Evolutionary conservation across 2,797 vertebrate species (phyloP), one percentile per base, ranked within the genome.

Genomic region (Notoglanidium macrostoma): DNA sequence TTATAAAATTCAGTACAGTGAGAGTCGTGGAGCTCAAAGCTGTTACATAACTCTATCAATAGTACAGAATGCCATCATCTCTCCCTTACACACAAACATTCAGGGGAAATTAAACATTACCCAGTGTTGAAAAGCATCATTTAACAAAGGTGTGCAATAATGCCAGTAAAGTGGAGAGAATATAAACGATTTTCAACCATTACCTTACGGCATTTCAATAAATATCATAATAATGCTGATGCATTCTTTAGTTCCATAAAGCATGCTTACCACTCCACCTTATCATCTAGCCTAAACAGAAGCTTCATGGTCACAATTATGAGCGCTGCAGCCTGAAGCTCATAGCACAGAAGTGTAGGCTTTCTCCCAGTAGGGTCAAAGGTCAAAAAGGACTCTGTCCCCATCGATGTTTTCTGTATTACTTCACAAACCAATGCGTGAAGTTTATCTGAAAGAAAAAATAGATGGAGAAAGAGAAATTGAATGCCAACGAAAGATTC

Each of bases 241-340:
- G 7, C 7, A 35, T 46, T 55, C 17, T 11, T 59, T 79, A 21
- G 29, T 14, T 68, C 21, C 9, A 51, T 49, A 14, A 76, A 15
- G 29, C 61, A 86, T 54, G 87, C 94, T 93, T 92, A 98, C 98
- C 98, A 98, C 88, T 99, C 98, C 0, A 92, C 93, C 19, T 77
- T 87, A 94, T 99, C 98, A 86, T 99, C 94, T 91, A 99, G 89
- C 86, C 96, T 93, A 88, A 98, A 99, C 49, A 99, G 1, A 5
- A 98, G 88, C 93, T 99, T 99, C 93, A 99, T 89, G 65, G 95
- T 95, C 57, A 98, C 93, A 40, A 99, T 77, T 87, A 99, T 93
- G 88, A 97, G 59, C 57, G 97, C 98, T 26, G 91, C 93, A 1
- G 97, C 94, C 88, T 96, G 95, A n/a, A 98, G 2, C 19, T 99